A percentile compares a stretch with the other conserved stretches of the same genome.
phyloP scores from a whole-genome alignment of 2,797 vertebrate genomes.

The Trachurus trachurus region DNA sequence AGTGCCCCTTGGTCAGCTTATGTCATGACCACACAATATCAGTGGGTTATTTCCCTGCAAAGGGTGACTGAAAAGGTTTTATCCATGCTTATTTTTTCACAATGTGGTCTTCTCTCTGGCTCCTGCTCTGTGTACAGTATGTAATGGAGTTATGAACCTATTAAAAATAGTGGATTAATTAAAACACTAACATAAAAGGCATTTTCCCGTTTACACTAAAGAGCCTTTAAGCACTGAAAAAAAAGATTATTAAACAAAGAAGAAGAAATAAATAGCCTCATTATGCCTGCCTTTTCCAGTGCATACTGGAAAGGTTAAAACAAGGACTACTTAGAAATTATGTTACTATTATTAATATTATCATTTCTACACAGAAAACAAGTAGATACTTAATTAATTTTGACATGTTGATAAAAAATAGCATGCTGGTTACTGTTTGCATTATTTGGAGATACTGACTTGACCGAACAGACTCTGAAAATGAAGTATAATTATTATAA shows the following conservation, averaged over 20 bases:
- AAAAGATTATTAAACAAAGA: slow-evolving; percentile 3
- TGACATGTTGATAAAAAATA: slow-evolving; percentile 17
- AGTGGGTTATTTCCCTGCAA: slow-evolving; percentile 49
- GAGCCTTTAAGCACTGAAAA: slow-evolving; percentile 7
- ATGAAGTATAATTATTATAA: background rate
- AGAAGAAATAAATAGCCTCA: slow-evolving; percentile 19
- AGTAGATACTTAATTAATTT: slow-evolving; percentile 18
- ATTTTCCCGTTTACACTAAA: slow-evolving; percentile 4
- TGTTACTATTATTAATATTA: background rate
- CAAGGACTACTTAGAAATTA: slow-evolving; percentile 5
- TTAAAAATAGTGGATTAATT: slow-evolving; percentile 26
- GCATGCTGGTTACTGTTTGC: background rate
- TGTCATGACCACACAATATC: slow-evolving; percentile 65
- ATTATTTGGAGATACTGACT: background rate
- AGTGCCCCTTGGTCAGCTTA: slow-evolving; percentile 60
- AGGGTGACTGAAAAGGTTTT: slow-evolving; percentile 31
- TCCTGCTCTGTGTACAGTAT: slow-evolving; percentile 11
- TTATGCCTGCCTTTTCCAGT: background rate
- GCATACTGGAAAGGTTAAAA: slow-evolving; percentile 32
- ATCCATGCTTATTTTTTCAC: slow-evolving; percentile 11
- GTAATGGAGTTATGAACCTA: slow-evolving; percentile 1
- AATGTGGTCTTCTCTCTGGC: slow-evolving; percentile 26
- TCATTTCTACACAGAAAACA: background rate
- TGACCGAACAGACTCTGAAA: background rate
- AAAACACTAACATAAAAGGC: slow-evolving; percentile 16